Evolutionary conservation across 1,140 invertebrate species (phyloP).

Genomic region (Nasonia giraulti): DNA sequence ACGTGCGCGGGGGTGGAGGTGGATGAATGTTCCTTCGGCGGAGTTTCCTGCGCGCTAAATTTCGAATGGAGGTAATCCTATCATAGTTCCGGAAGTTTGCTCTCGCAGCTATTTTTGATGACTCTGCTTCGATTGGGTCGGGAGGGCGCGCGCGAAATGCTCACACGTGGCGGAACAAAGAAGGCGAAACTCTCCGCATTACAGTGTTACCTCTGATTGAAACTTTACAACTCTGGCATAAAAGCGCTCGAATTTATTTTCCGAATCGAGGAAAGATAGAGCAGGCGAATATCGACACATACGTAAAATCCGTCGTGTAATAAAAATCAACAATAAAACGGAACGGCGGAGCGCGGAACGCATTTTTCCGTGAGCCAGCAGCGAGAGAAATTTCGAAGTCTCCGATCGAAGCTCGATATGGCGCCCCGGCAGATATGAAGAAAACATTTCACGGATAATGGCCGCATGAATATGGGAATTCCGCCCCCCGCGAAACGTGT

Average conservation of each 20-base stretch:
- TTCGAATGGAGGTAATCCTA: too few relatives aligned
- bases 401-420: background rate
- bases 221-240: too few relatives aligned
- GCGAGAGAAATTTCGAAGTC: conserved; percentile 11
- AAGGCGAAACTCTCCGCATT: too few relatives aligned
- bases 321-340: conserved; percentile 20
- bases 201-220: too few relatives aligned
- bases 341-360: background rate
- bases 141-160: too few relatives aligned
- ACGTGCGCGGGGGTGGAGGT: background rate
- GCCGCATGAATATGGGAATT: conserved; percentile 19
- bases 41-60: background rate
- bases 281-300: background rate
- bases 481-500: background rate
- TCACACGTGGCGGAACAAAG: too few relatives aligned
- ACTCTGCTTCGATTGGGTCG: too few relatives aligned
- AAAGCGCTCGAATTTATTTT: too few relatives aligned
- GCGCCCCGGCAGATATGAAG: conserved; percentile 13
- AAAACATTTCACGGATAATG: conserved; percentile 36
- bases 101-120: too few relatives aligned
- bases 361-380: background rate
- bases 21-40: background rate
- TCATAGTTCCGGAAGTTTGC: too few relatives aligned
- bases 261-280: background rate
- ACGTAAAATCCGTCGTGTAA: background rate